Base-by-base conservation (phyloP, 2,888 invertebrate genomes). In the Leptopilina drosophilae region DNA sequence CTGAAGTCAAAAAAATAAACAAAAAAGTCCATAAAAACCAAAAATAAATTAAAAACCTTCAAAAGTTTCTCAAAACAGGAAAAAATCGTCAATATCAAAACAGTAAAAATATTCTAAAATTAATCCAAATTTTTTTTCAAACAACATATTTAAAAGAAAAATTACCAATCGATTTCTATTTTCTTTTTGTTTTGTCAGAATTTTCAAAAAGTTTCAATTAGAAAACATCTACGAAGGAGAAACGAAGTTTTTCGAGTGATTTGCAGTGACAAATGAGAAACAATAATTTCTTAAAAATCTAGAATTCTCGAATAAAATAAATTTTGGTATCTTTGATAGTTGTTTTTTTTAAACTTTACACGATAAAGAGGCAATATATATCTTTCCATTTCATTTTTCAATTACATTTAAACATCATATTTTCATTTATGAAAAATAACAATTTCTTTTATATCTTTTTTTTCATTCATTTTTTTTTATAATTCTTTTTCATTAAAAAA, bases 401-500 rank as follows among this genome's bases (percentile, higher is more conserved):
- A 82, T 33, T 80, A 81, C 66, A 79, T 53, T 46, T 77, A 64
- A 67, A 46, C 73, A 33, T 73, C 62, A 20, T 78, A 53, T 76
- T 85, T 89, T 90, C 87, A 82, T 90, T 46, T 91, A 91, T 90
- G 90, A 91, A 91, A 91, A 91, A 91, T 91, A 91, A 91, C 91
- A 91, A 91, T 90, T 91, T 90, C 86, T 33, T 90, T 89, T 89
- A 88, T 89, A 89, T 83, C 87, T 87, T 11, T 46, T 46, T 46
- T 11, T 46, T 46, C 8, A 9, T 46, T 87, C 83, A 20, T 20
- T 86, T 87, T 87, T 86, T 87, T 83, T 33, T 33, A 33, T 33
- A 33, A 33, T 86, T 87, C 87, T 86, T 85, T 87, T 88, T 87
- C 85, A 89, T 91, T 46, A 91, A 90, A 91, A 91, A 73, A 90